phyloP scores from a whole-genome alignment of 2,113 vertebrate species.

The Corythoichthys haematopterus region DNA sequence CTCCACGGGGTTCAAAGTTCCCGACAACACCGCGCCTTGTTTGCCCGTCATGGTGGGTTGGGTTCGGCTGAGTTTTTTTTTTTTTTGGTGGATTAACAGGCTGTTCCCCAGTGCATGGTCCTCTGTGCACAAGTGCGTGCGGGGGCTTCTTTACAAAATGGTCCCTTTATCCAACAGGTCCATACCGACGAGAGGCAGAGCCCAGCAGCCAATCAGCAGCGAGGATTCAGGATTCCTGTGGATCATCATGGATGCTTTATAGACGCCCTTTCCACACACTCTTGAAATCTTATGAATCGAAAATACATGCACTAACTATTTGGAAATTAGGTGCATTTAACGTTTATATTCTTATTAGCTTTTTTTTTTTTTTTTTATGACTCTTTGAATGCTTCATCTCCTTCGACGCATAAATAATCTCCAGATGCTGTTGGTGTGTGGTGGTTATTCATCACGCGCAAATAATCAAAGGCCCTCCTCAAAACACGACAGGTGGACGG shows the following conservation, averaged over 20 bases:
- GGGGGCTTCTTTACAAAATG: slow-evolving; percentile 81
- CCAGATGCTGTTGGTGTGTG: slow-evolving; percentile 47
- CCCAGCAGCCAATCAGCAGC: slow-evolving; percentile 88
- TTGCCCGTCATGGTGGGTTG: slow-evolving; percentile 88
- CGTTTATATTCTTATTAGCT: not conserved
- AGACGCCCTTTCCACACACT: slow-evolving; percentile 29
- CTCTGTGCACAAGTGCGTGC: slow-evolving; percentile 71
- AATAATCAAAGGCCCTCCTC: slow-evolving; percentile 56
- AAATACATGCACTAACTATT: slow-evolving; percentile 1
- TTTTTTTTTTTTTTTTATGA: not conserved
- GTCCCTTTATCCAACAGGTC: slow-evolving; percentile 97
- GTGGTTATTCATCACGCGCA: slow-evolving; percentile 50
- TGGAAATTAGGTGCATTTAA: not conserved
- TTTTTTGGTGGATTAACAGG: slow-evolving; percentile 34
- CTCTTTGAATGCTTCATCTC: not conserved
- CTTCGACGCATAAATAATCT: slow-evolving; percentile 60
- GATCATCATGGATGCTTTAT: slow-evolving; percentile 68
- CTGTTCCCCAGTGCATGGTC: slow-evolving; percentile 84
- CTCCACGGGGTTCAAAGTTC: slow-evolving; percentile 75
- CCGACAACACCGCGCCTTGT: slow-evolving; percentile 79
- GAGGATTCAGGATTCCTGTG: slow-evolving; percentile 80
- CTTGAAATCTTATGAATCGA: not conserved
- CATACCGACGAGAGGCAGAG: slow-evolving; percentile 86
- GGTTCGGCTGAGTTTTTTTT: slow-evolving; percentile 41
- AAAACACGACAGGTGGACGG: slow-evolving; percentile 63